A percentile compares a stretch with the other conserved stretches of the same genome.
phyloP scores from a whole-genome alignment of 2,113 vertebrate genomes.

The Psilopogon haemacephalus region DNA sequence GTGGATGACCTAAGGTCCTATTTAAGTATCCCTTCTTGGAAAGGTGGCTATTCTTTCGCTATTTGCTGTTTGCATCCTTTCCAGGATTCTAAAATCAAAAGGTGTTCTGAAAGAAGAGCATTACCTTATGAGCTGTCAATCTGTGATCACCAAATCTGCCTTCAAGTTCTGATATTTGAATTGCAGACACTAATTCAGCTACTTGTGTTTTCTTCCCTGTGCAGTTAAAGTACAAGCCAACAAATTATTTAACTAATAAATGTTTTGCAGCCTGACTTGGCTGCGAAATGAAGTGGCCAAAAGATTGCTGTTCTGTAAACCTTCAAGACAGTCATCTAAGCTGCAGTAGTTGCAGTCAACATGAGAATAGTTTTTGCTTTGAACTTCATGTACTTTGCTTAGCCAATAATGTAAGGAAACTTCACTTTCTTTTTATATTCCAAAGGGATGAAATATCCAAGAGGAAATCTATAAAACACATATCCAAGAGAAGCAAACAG shows the following conservation, averaged over 20 bases:
- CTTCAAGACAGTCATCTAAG: neutral
- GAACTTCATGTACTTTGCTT: neutral
- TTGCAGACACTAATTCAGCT: neutral
- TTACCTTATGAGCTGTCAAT: neutral
- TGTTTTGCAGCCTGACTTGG: neutral
- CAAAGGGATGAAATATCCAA: neutral
- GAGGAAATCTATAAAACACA: conserved; percentile 3
- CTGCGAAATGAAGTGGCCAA: neutral
- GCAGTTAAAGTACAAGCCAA: neutral
- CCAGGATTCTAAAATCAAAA: neutral
- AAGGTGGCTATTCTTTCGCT: neutral
- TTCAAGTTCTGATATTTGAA: neutral
- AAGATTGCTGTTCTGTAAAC: neutral
- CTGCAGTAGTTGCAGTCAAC: neutral
- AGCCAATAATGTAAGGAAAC: neutral
- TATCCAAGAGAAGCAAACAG: conserved; percentile 26
- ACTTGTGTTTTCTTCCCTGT: neutral
- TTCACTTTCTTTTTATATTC: neutral
- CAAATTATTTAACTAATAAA: neutral
- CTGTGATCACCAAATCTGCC: neutral
- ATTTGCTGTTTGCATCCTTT: neutral
- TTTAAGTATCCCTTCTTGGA: neutral
- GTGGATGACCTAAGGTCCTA: neutral
- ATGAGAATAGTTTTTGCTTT: neutral
- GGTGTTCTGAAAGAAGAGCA: neutral